phyloP scores from a whole-genome alignment of 2,888 invertebrate genomes.

The Sylvicola cinctus region DNA sequence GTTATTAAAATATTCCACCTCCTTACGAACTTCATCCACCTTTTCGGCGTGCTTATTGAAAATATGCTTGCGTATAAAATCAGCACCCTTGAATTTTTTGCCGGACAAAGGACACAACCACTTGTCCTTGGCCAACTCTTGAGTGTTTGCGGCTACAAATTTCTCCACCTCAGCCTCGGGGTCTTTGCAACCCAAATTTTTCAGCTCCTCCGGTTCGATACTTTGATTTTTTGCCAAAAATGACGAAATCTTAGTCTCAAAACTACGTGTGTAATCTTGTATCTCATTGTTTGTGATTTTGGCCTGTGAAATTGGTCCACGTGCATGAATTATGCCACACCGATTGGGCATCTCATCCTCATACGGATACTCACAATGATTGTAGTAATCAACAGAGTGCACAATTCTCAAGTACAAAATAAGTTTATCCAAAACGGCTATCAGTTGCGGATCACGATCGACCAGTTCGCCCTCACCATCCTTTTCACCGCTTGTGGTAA shows the following conservation, averaged over 20 bases:
- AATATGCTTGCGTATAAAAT: constrained; percentile 96
- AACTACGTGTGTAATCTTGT: constrained; percentile 52
- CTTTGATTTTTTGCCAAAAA: constrained; percentile 63
- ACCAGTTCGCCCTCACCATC: constrained; percentile 31
- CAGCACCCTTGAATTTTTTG: constrained; percentile 97
- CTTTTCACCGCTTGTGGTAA: constrained; percentile 27
- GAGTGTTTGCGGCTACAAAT: constrained; percentile 87
- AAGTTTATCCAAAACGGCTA: constrained; percentile 56
- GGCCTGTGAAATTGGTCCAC: constrained; percentile 68
- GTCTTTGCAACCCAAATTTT: constrained; percentile 67
- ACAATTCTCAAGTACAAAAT: constrained; percentile 88
- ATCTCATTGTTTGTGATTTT: constrained; percentile 35
- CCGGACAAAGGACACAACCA: constrained; percentile 98
- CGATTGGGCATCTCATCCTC: constrained; percentile 99
- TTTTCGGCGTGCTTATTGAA: constrained; percentile 95
- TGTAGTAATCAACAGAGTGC: constrained; percentile 97
- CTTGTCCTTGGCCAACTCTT: constrained; percentile 92
- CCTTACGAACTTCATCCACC: constrained; percentile 89
- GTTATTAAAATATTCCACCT: constrained; percentile 95
- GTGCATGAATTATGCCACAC: constrained; percentile 94
- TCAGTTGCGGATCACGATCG: constrained; percentile 48
- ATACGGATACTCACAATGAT: constrained; percentile 95
- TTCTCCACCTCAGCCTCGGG: constrained; percentile 50
- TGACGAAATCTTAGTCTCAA: constrained; percentile 80
- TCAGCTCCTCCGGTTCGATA: constrained; percentile 52